Base-by-base conservation (phyloP, 2,888 invertebrate genomes). In the Candidula unifasciata region DNA sequence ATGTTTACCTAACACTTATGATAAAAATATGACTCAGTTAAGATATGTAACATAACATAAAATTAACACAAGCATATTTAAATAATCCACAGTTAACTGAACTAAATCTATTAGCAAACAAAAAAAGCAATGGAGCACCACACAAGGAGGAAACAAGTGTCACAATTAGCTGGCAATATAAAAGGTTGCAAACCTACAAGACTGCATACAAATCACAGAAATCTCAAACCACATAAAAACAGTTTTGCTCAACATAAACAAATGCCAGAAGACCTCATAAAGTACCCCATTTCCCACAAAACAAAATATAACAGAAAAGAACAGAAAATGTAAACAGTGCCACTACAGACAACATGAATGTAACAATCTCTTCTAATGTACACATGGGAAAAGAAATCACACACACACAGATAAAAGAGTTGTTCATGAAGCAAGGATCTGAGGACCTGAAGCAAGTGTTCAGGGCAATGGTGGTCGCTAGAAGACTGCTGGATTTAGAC, bases 301-400 rank as follows among this genome's bases (percentile, higher is more conserved):
- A 54, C 21, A 3, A 54, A 74, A 37, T 35, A 84, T 80, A 84
- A 78, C 84, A 80, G 54, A 84, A 84, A 57, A 84, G 69, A 77
- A 77, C 76, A 27, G 68, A 78, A 83, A 83, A 84, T 44, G 66
- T 52, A 30, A 64, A 64, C 66, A 64, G 44, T 79, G 79, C 66
- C 68, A 68, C 79, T 79, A 79, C 18, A 54, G 66, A 79, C 79
- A 79, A 79, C 79, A 79, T 27, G 44, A 52, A 79, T 64, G 21
- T 44, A 44, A 79, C 79, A 79, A 35, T 44, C 68, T 78, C 64
- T 27, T 78, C 78, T 78, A 78, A 79, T 68, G 64, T n/a, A 78
- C 44, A 66, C 64, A 66, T 60, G 37, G 66, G 66, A 79, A 71
- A 71, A 71, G 35, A 80, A 71, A 80, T 69, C 44, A 44, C 52